phyloP scores from a whole-genome alignment of 2,113 vertebrate species.

The Crotalus tigris region DNA sequence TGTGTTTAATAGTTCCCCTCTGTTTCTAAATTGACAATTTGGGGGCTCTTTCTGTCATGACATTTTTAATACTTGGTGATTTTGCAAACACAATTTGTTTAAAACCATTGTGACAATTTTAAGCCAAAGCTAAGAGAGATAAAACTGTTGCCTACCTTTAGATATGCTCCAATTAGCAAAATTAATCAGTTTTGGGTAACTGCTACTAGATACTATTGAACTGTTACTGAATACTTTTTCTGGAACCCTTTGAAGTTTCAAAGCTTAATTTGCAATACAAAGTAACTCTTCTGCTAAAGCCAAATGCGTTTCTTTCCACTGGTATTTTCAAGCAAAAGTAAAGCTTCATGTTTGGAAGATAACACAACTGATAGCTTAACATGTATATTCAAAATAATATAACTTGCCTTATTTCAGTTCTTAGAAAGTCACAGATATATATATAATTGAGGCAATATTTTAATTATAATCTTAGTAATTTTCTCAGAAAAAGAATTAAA shows the following conservation, averaged over 20 bases:
- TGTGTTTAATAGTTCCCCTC: conserved; percentile 9
- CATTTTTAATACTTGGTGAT: background rate
- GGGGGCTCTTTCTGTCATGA: background rate
- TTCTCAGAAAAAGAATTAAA: too few relatives aligned
- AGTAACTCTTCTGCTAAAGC: background rate
- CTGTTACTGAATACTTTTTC: conserved; percentile 5
- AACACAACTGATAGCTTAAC: background rate
- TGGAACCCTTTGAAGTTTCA: conserved; percentile 10
- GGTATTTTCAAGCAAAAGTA: background rate
- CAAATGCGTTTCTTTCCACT: background rate
- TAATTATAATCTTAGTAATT: too few relatives aligned
- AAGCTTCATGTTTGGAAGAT: background rate
- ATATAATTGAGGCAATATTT: too few relatives aligned
- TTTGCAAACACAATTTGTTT: background rate
- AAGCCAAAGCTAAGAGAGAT: background rate
- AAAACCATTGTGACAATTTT: background rate
- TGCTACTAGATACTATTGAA: background rate
- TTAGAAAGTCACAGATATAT: background rate
- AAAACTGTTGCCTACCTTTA: background rate
- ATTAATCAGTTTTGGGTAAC: conserved; percentile 6
- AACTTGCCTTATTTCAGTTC: background rate
- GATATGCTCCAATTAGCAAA: conserved; percentile 6
- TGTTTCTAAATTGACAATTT: background rate
- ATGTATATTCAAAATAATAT: background rate
- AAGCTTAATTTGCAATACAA: conserved; percentile 9